Evolutionary conservation across 2,888 invertebrate species (phyloP), one percentile per base, ranked within the genome.

Genomic region (Ophion costatus): DNA sequence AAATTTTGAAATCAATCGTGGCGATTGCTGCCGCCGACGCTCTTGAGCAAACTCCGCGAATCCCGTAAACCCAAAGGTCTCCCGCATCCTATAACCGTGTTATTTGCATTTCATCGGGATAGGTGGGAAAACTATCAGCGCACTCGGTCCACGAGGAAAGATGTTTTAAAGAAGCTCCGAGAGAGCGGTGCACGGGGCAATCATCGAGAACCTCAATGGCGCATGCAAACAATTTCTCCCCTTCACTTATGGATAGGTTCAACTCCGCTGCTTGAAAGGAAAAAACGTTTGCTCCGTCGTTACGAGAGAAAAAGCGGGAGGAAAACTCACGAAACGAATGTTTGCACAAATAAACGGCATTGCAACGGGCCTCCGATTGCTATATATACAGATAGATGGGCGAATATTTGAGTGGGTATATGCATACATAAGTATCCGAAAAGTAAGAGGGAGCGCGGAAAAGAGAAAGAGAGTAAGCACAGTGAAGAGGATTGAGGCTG

Each of bases 271-370:
- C 71, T 51, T 70, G 20, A 45, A 42, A 38, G 33, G 20, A 82
- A 78, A 79, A 79, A 70, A 29, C 64, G 57, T 71, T 77, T 56
- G 66, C 66, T 61, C 61, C 45, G 71, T 42, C 69, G 45, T 74
- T 74, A 67, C 59, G 51, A 33, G 61, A 45, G 29, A 70, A 29
- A 51, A 17, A 24, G 10, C 6, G 17, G 9, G 29, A 10, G 11
- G 56, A 56, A 20, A 29, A 56, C 82, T 78, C 56, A 24, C 38
- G 63, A 73, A 82, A 79, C 73, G 82, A 76, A 79, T 83, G 80
- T 80, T 83, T 80, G 83, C 24, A 71, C 80, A 76, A 83, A 83
- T 80, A 83, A 83, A 80, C 75, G 79, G 57, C 70, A 64, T 59
- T 80, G 73, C 67, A 67, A 70, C 69, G 42, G 24, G 22, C 73